Evolutionary conservation across 2,888 invertebrate species (phyloP), one percentile per base, ranked within the genome.

Genomic region (Ennomos fuscantarius): DNA sequence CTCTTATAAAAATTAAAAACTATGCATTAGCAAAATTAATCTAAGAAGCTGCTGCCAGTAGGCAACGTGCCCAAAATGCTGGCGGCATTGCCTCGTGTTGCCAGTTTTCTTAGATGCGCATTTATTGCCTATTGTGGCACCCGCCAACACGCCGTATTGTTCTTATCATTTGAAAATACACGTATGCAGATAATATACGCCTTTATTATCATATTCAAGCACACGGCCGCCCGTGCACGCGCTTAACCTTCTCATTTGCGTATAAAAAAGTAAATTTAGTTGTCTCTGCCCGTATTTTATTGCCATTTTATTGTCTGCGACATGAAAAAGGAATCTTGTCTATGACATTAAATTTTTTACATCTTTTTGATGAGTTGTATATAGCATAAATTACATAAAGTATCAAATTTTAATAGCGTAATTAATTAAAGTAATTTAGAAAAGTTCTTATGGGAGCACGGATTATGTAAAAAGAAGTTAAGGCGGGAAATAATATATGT

Each of bases 211-310:
- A 81, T 81, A 81, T 82, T 76, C 80, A 59, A 10, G 41, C 64
- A 68, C 82, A 82, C 78, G 81, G 52, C 10, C 68, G 70, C 40
- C 35, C 81, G 79, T 81, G 82, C 67, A 69, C 55, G 47, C 60
- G 79, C 78, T 55, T 80, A 78, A 47, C 58, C 62, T 35, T 56
- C 69, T 68, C 68, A 83, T 82, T 81, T 80, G 73, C 75, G 70
- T 80, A 73, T 69, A 63, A 68, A 70, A 72, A 75, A 68, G 63
- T 60, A 54, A 57, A 68, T 72, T 65, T 72, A 74, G 68, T 68
- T 66, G 64, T 70, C 64, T 68, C 67, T 68, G 63, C 62, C 64
- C 68, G 70, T 65, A 69, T 66, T 78, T 76, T 75, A 77, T 76
- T 70, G 68, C 63, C 63, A 41, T 65, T 69, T 74, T 73, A 74